Base-by-base conservation (phyloP, 2,888 invertebrate species). In the Dicyrtomina minuta region DNA sequence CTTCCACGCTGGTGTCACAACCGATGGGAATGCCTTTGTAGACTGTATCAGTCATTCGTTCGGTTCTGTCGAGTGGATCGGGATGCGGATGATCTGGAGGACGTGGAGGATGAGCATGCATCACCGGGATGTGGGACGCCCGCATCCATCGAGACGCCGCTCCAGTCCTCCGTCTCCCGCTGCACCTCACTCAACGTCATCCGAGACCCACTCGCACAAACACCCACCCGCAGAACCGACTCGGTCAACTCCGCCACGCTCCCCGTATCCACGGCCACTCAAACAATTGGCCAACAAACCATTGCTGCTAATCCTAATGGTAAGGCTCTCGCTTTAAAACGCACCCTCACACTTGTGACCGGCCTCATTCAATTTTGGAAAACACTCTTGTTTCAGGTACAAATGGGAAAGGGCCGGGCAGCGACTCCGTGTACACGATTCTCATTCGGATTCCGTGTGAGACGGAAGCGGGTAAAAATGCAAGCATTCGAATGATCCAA, bases 401-500 rank as follows among this genome's bases (percentile, higher is more conserved):
- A 39, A 78, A 78, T 71, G 78, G 78, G 68, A 77, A 77, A 68
- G 79, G 66, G 79, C 81, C 77, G 60, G 73, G 75, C 61, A 75
- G 73, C 69, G 77, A 78, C 72, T 81, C 86, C 80, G 92, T 95
- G 53, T 96, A 96, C 85, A 96, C 96, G 70, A 96, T 96, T 80
- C 85, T 96, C 74, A 96, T 96, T 79, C 87, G 91, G 79, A 85
- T 96, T 78, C 93, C 94, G 20, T 87, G 88, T 83, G 86, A 68
- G 84, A 85, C 5, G 86, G 87, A 72, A 84, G 86, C 49, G 87
- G 87, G 80, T 83, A 86, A 74, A 83, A 83, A 68, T 53, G 89
- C 93, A 66, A 90, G 91, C 72, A 93, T 94, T 79, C 92, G 91
- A 82, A 92, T 93, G 92, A 92, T 92, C 76, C 89, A 90, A 70